Conservation (phyloP, 35 echinoderm and acorn worm genomes). For the Lytechinus variegatus region DNA sequence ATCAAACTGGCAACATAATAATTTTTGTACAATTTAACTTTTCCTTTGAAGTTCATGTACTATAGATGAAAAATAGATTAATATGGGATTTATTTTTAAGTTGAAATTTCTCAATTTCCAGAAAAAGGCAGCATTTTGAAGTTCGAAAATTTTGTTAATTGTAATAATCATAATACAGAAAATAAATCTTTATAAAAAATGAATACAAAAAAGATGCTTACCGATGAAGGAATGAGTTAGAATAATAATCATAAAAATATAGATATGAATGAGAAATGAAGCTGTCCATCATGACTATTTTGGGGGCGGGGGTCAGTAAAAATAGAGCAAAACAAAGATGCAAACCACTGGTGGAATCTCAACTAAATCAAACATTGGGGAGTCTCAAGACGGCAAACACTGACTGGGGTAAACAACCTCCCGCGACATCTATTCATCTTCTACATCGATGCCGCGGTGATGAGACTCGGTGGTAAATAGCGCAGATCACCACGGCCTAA, state of each 20-base stretch:
- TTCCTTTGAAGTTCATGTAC: too few species aligned
- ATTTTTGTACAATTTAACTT: too few species aligned
- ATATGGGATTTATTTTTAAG: too few species aligned
- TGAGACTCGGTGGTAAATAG: background rate
- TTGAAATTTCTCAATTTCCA: too few species aligned
- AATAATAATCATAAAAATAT: background rate
- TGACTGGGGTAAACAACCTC: background rate
- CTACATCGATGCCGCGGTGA: background rate
- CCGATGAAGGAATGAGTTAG: too few species aligned
- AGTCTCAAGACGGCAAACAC: background rate
- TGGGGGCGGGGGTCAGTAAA: background rate
- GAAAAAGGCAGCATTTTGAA: too few species aligned
- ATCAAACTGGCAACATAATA: too few species aligned
- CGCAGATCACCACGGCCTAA: background rate
- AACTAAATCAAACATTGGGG: background rate
- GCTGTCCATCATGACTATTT: background rate
- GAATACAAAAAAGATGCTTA: too few species aligned
- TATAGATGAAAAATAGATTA: too few species aligned
- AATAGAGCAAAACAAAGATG: background rate
- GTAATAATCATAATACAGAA: too few species aligned
- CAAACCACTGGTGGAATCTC: background rate
- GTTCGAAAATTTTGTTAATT: too few species aligned
- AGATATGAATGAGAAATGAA: background rate
- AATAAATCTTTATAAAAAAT: too few species aligned
- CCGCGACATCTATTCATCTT: background rate